These are phyloP conservation scores for Isotomurus palustris DNA, from an alignment of 2,888 invertebrate species.

Conservation along the genomic window DNA sequence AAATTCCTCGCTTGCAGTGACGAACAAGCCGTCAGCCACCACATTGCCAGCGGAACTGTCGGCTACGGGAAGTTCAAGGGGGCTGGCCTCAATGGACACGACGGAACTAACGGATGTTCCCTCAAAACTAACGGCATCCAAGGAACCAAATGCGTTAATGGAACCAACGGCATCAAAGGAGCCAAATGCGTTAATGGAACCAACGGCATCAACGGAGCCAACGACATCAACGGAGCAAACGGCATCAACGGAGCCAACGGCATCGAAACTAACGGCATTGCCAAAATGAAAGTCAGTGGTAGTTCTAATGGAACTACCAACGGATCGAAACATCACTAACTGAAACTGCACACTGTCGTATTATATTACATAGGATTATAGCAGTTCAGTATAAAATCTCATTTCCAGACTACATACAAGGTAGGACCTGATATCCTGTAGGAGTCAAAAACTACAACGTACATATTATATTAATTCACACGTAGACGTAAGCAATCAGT, in stretches of 20 bases:
- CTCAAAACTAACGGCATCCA: conserved; percentile 6
- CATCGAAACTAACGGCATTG: neutral
- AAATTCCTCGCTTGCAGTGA: conserved; percentile 26
- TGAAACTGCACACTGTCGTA: too few relatives aligned
- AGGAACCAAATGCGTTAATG: neutral
- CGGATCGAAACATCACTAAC: too few relatives aligned
- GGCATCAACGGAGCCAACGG: neutral
- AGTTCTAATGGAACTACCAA: neutral
- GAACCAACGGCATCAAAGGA: neutral
- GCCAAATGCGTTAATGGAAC: neutral
- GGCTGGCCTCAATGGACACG: conserved; percentile 13
- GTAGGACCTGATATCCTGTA: too few relatives aligned
- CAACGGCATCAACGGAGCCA: neutral
- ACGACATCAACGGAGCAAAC: neutral
- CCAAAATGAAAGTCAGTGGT: too few relatives aligned
- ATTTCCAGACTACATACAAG: too few relatives aligned
- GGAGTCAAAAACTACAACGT: too few relatives aligned
- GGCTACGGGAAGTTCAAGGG: conserved; percentile 26
- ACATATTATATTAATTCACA: too few relatives aligned
- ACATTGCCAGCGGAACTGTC: conserved; percentile 14
- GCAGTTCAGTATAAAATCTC: too few relatives aligned
- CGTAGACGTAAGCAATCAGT: too few relatives aligned
- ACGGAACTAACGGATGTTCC: conserved; percentile 8
- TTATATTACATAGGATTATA: too few relatives aligned
- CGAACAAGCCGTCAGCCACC: conserved; percentile 18